These are phyloP conservation scores for Mastomys coucha DNA, from an alignment of 2,113 vertebrate genomes.

Conservation along the genomic window DNA sequence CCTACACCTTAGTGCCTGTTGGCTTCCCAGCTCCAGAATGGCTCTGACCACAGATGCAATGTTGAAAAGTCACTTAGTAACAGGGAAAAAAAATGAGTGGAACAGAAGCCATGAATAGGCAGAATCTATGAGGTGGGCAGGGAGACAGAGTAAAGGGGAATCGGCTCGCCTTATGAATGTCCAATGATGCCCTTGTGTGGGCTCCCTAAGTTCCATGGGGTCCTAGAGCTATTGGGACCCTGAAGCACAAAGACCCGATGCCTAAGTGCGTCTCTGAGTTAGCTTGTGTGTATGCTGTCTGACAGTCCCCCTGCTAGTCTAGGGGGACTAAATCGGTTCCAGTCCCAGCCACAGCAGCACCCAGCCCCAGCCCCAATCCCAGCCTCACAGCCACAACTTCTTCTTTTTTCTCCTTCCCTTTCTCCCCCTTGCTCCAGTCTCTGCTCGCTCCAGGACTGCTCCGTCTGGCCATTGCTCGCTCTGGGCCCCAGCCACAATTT, in stretches of 20 bases:
- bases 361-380: neutral
- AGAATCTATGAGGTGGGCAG: neutral
- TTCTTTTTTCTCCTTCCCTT: too few relatives aligned
- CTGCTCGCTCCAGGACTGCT: neutral
- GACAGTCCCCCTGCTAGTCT: neutral
- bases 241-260: neutral
- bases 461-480: too few relatives aligned
- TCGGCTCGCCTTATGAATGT: neutral
- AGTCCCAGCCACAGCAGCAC: too few relatives aligned
- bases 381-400: too few relatives aligned
- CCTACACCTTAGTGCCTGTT: neutral
- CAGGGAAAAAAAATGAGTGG: neutral
- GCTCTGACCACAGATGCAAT: neutral
- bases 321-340: neutral
- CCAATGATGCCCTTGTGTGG: accelerated
- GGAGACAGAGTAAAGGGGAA: neutral
- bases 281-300: neutral
- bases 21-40: neutral
- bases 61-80: neutral
- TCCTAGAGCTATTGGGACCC: neutral
- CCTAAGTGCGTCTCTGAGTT: neutral
- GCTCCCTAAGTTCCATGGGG: neutral
- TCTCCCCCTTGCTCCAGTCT: too few relatives aligned
- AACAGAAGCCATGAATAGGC: neutral
- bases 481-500: neutral